Conservation (phyloP, 2,113 vertebrate species). For the Acanthisitta chloris region DNA sequence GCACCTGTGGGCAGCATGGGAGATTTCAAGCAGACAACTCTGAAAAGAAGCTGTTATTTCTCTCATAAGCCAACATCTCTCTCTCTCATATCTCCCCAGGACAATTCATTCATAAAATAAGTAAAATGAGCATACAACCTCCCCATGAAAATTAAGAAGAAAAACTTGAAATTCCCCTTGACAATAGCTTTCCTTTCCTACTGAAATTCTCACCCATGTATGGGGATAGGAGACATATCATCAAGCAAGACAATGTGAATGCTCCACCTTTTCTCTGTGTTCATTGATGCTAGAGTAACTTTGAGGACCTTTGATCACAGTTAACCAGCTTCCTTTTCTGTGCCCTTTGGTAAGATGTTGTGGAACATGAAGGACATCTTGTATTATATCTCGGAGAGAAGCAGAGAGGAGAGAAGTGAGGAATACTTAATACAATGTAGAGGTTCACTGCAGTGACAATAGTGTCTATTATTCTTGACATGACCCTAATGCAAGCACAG, state of each 20-base stretch:
- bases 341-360: neutral
- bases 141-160: neutral
- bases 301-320: neutral
- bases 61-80: fast-evolving
- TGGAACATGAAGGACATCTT: neutral
- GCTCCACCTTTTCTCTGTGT: neutral
- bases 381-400: neutral
- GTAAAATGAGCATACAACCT: neutral
- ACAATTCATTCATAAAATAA: neutral
- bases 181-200: neutral
- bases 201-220: neutral
- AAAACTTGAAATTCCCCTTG: neutral
- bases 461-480: conserved; percentile 32
- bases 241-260: neutral
- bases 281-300: neutral
- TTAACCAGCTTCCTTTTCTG: neutral
- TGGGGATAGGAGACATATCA: neutral
- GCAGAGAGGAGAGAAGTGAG: neutral
- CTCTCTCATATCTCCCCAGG: neutral
- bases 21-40: neutral
- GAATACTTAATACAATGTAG: neutral
- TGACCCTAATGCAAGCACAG: conserved; percentile 1
- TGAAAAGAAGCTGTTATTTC: neutral
- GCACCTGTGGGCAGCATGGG: neutral
- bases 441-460: conserved; percentile 21